Base-by-base conservation (phyloP, 1,140 invertebrate genomes). In the Ptiloglossa arizonensis region DNA sequence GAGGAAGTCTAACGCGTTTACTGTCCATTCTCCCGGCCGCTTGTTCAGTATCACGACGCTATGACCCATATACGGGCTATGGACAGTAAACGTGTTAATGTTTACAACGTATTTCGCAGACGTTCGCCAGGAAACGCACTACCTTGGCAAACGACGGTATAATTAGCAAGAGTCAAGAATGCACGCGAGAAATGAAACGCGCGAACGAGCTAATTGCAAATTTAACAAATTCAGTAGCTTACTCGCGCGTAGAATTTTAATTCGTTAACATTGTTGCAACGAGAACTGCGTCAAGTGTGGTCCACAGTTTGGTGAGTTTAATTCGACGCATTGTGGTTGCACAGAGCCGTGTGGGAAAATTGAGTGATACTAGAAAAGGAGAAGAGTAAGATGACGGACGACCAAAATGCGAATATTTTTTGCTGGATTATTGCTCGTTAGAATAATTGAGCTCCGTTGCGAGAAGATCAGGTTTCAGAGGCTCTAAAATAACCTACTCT, bases 381-480 rank as follows among this genome's bases (percentile, higher is more conserved):
- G 50, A 70, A 59, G 19, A 29, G 15, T 24, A 32, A 62, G 79
- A 35, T 38, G 62, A n/a, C 62, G n/a, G 41, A 13, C 17, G 27
- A 13, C 54, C 46, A 73, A 83, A 84, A 82, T 67, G 60, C 74
- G 70, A 64, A 57, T 63, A 70, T 84, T 67, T 78, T 63, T 35
- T 68, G 32, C 50, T 35, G 64, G 71, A 82, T 50, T 74, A 63
- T 66, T 70, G 68, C 86, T 88, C 87, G 86, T 88, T 88, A 88
- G 87, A 88, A 88, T 88, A 88, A 85, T 87, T 88, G 83, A 87
- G 79, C 80, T 82, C 77, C 82, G 82, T 88, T 87, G 88, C 78
- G 83, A 70, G 72, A 72, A 79, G 81, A 81, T 85, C 82, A 76
- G 81, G 60, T 73, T 71, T 59, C 38, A 54, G 67, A 57, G 57